phyloP scores from a whole-genome alignment of 2,888 invertebrate genomes.

The Ametastegia equiseti region DNA sequence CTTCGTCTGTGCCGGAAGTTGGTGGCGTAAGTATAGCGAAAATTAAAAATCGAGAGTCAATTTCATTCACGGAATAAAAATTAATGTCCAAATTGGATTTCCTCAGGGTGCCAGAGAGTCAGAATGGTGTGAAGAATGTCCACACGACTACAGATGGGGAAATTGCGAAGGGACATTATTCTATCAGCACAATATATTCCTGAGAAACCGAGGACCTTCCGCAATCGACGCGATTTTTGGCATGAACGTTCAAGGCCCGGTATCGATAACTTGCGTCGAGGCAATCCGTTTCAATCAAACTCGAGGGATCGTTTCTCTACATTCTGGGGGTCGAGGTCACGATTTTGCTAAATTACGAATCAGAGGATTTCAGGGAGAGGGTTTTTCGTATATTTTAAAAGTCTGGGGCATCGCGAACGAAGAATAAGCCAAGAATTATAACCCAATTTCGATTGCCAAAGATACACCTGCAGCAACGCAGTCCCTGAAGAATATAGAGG shows the following conservation, averaged over 20 bases:
- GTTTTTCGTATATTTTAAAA: constrained; percentile 76
- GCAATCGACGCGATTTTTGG: constrained; percentile 63
- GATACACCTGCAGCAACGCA: too few relatives aligned
- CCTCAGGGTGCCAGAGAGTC: constrained; percentile 33
- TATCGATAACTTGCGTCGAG: constrained; percentile 75
- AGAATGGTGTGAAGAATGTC: constrained; percentile 41
- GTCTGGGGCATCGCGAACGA: constrained; percentile 69
- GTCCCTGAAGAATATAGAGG: too few relatives aligned
- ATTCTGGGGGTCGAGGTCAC: constrained; percentile 74
- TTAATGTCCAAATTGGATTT: not conserved
- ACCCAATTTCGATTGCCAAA: not conserved
- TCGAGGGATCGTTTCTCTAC: constrained; percentile 68
- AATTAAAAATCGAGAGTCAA: not conserved
- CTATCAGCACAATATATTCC: constrained; percentile 62
- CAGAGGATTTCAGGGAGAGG: constrained; percentile 74
- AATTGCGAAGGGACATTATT: constrained; percentile 56
- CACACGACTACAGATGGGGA: constrained; percentile 56
- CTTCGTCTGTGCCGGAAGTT: not conserved
- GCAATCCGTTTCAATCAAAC: constrained; percentile 70
- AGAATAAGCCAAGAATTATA: constrained; percentile 44
- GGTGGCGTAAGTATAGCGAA: not conserved
- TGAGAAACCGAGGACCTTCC: constrained; percentile 56
- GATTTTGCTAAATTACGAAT: constrained; percentile 75
- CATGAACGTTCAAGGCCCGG: constrained; percentile 72
- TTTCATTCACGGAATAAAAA: not conserved